A percentile compares a stretch with the other conserved stretches of the same genome.
Conservation (phyloP, 2,888 invertebrate genomes). For the Chalcosyrphus nemorum region DNA sequence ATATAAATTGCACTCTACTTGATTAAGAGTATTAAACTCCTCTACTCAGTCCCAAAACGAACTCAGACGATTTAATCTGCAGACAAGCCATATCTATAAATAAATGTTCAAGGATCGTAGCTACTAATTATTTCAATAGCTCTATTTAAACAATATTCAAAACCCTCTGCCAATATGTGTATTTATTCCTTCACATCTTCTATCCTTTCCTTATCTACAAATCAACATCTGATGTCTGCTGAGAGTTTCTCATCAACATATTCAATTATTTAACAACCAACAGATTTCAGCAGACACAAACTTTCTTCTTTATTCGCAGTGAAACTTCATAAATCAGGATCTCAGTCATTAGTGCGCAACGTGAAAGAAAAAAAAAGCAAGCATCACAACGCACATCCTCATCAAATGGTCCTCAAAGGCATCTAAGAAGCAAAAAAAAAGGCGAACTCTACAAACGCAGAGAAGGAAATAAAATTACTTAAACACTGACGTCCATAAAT, state of each 20-base stretch:
- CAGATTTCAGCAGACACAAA: slow-evolving; percentile 53
- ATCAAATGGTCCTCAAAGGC: slow-evolving; percentile 47
- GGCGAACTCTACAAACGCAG: not conserved
- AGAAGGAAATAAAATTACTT: slow-evolving; percentile 68
- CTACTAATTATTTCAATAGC: too few species aligned
- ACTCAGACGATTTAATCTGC: too few species aligned
- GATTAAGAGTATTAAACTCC: too few species aligned
- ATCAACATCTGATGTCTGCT: slow-evolving; percentile 48
- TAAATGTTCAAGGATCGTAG: too few species aligned
- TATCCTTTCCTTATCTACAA: slow-evolving; percentile 28
- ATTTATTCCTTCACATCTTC: not conserved
- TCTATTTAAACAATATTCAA: too few species aligned
- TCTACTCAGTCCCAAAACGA: too few species aligned
- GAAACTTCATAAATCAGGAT: slow-evolving; percentile 69
- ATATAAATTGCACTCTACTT: too few species aligned
- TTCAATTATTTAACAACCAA: slow-evolving; percentile 63
- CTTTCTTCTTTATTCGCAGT: slow-evolving; percentile 49
- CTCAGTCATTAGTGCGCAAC: slow-evolving; percentile 58
- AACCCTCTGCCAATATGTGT: not conserved
- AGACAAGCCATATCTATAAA: too few species aligned
- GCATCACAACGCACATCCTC: slow-evolving; percentile 49
- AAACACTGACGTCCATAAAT: slow-evolving; percentile 69
- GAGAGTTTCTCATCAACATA: slow-evolving; percentile 62
- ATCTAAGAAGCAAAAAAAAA: not conserved
- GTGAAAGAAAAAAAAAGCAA: not conserved